These are phyloP conservation scores for Xestia c-nigrum DNA, from an alignment of 2,888 invertebrate genomes.

Conservation along the genomic window DNA sequence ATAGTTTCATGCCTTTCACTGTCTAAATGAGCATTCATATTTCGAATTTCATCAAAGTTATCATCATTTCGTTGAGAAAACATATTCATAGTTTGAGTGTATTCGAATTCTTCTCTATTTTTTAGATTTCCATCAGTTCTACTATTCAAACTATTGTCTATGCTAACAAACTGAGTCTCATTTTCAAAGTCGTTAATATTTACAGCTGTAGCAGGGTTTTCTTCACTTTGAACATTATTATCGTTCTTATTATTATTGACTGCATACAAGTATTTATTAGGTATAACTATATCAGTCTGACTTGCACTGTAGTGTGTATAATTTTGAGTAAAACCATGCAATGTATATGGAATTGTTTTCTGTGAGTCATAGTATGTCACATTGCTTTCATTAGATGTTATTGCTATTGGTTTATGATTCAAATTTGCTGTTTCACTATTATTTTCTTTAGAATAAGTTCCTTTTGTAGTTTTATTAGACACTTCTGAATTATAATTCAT, in stretches of 20 bases:
- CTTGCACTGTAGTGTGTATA: conserved; percentile 76
- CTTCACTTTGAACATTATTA: background rate
- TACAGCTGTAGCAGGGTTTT: background rate
- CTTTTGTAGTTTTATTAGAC: background rate
- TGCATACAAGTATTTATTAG: conserved; percentile 67
- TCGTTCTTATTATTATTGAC: conserved; percentile 31
- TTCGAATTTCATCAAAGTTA: conserved; percentile 8
- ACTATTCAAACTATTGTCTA: background rate
- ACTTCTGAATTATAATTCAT: background rate
- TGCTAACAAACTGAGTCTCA: background rate
- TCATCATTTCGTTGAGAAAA: conserved; percentile 29
- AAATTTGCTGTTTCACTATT: background rate
- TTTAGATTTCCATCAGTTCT: background rate
- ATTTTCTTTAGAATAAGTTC: background rate
- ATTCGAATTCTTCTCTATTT: conserved; percentile 7
- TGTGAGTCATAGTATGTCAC: conserved; percentile 65
- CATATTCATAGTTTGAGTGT: conserved; percentile 23
- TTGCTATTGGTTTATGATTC: background rate
- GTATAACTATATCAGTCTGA: conserved; percentile 69
- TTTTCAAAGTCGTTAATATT: background rate
- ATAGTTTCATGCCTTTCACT: background rate
- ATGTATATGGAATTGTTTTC: conserved; percentile 65
- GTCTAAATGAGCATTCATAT: background rate
- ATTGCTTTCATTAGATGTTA: background rate
- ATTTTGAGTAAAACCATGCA: conserved; percentile 68